Evolutionary conservation across 2,888 invertebrate species (phyloP), one percentile per base, ranked within the genome.

Genomic region (Tetropium fuscum): DNA sequence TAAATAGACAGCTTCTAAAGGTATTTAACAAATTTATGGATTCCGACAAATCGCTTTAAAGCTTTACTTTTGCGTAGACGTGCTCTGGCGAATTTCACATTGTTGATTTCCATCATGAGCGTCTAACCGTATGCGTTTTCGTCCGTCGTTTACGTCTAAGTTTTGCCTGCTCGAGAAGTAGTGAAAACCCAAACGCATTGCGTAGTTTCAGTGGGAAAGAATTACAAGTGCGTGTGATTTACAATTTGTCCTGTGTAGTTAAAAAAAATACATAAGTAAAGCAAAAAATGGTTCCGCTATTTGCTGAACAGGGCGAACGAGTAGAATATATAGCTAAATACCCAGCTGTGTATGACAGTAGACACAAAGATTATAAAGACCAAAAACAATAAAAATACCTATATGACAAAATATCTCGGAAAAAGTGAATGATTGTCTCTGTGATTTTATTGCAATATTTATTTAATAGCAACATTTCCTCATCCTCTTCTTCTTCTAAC

Each of bases 401-500:
- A n/a, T n/a, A n/a, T n/a, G n/a, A n/a, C n/a, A n/a, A n/a, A n/a
- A n/a, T n/a, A n/a, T n/a, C n/a, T n/a, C n/a, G n/a, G n/a, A n/a
- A n/a, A n/a, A n/a, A n/a, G n/a, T n/a, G n/a, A n/a, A n/a, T n/a
- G 32, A 32, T 32, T 10, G 32, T 32, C 32, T 32, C 32, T 32
- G 32, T 32, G 32, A 10, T 32, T 32, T 32, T 32, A 32, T 32
- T 32, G 32, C 32, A 32, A 32, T 3, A n/a, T 32, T 22, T 7
- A 22, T 22, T 6, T 32, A 32, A 32, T 32, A 32, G n/a, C 32
- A 32, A 32, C n/a, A 32, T 32, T 32, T 32, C n/a, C 32, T 10
- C 32, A 32, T 32, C 32, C 32, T 6, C 32, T 32, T 32, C 32
- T 32, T 32, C 32, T 32, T 32, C 32, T 32, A 32, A 32, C 32